Percentiles rank a stretch among this genome's conserved stretches.
Conservation (phyloP, 2,888 invertebrate genomes). For the Petrophora chlorosata region DNA sequence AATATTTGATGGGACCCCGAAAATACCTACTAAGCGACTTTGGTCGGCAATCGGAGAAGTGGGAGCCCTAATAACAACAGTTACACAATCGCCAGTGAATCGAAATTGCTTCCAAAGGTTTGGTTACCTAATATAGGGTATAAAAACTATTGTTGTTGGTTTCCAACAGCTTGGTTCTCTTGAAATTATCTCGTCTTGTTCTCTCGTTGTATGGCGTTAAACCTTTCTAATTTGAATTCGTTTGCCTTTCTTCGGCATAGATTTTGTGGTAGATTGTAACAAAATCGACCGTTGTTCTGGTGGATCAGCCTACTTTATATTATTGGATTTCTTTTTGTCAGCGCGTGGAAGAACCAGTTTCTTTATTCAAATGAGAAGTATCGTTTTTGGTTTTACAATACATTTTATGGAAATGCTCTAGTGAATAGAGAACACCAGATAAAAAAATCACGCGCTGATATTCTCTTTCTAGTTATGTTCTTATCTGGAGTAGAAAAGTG, state of each 20-base stretch:
- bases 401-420: slow-evolving; percentile 5
- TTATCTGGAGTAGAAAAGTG: too few relatives aligned
- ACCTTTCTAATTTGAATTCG: slow-evolving; percentile 56
- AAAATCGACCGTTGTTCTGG: slow-evolving; percentile 19
- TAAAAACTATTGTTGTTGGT: slow-evolving; percentile 28
- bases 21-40: too few relatives aligned
- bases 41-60: too few relatives aligned
- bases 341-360: slow-evolving; percentile 3
- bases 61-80: slow-evolving; percentile 29
- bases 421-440: too few relatives aligned
- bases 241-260: slow-evolving; percentile 42
- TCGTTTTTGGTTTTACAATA: slow-evolving; percentile 5
- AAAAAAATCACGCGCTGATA: too few relatives aligned
- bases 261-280: slow-evolving; percentile 22
- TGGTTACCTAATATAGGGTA: slow-evolving; percentile 47
- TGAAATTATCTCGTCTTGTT: slow-evolving; percentile 26
- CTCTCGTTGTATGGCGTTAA: slow-evolving; percentile 34
- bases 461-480: too few relatives aligned
- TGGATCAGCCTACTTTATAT: slow-evolving; percentile 9
- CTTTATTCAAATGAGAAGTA: slow-evolving; percentile 8
- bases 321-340: slow-evolving; percentile 9
- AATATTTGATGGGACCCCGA: too few relatives aligned
- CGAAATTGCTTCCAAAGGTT: slow-evolving; percentile 33
- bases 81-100: slow-evolving; percentile 37
- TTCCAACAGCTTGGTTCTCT: slow-evolving; percentile 14